Evolutionary conservation across 2,888 invertebrate species (phyloP), one percentile per base, ranked within the genome.

Genomic region (Sinodicranocentrus sp.): DNA sequence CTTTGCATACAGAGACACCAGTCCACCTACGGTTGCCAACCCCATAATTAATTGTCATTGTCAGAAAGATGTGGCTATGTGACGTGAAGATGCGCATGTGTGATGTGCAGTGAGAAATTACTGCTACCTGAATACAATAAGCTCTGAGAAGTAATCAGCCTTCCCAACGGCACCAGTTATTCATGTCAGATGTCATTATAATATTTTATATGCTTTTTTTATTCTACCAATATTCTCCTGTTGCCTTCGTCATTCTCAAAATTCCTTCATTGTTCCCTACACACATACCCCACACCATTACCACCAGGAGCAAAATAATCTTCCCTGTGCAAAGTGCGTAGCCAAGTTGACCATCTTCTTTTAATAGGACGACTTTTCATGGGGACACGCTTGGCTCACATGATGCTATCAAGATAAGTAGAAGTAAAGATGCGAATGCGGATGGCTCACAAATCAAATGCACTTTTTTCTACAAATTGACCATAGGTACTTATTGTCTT

Each of bases 21-120:
- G 48, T n/a, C 48, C 48, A n/a, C 15, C 48, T n/a, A 48, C 48
- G n/a, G 10, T 57, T 23, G 25, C 25, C 57, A 25, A 57, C 25
- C 57, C 8, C 25, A 25, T 57, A 57, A 57, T 57, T 57, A 57
- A 57, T 25, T 57, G 57, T 57, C 25, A 57, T 25, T 57, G 57
- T 57, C 57, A 57, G n/a, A 23, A 48, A 48, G 33, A 48, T 48
- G 48, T 48, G 48, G 10, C n/a, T n/a, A n/a, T n/a, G n/a, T n/a
- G n/a, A 48, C 48, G 15, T n/a, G 48, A 2, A 48, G n/a, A 48
- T 48, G 5, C 15, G 48, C 5, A n/a, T 6, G 48, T 10, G n/a
- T 10, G 48, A 48, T 48, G 13, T n/a, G 13, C 2, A 3, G 48
- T 48, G 48, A 48, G n/a, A n/a, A 48, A 5, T 48, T 33, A 33